These are phyloP conservation scores for Lathamus discolor DNA, from an alignment of 2,113 vertebrate species.

Conservation along the genomic window DNA sequence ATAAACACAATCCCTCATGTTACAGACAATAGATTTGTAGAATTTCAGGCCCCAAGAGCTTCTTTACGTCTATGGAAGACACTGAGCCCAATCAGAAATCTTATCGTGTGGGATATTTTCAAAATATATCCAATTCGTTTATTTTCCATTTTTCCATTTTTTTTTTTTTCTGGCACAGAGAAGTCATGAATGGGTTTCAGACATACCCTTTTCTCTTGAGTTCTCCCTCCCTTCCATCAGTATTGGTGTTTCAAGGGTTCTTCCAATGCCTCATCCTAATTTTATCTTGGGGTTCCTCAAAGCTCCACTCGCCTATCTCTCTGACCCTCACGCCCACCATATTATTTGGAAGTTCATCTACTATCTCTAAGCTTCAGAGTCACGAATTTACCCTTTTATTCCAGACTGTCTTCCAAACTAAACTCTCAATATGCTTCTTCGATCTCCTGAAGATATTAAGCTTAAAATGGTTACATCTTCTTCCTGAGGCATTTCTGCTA, in stretches of 20 bases:
- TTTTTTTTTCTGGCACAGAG: not conserved
- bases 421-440: not conserved
- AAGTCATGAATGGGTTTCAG: not conserved
- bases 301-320: not conserved
- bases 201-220: not conserved
- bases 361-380: not conserved
- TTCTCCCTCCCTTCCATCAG: not conserved
- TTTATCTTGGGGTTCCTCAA: not conserved
- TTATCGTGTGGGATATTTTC: not conserved
- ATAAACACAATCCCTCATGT: accelerated
- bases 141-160: not conserved
- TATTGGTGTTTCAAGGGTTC: not conserved
- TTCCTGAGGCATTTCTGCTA: not conserved
- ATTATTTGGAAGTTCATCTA: not conserved
- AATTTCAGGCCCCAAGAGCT: not conserved
- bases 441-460: not conserved
- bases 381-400: not conserved
- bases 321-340: not conserved
- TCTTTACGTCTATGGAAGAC: not conserved
- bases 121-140: not conserved
- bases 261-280: not conserved
- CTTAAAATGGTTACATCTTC: not conserved
- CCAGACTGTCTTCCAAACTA: not conserved
- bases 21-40: not conserved
- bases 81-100: not conserved